Evolutionary conservation across 2,888 invertebrate genomes (phyloP).

Genomic region (Ariolimax columbianus): DNA sequence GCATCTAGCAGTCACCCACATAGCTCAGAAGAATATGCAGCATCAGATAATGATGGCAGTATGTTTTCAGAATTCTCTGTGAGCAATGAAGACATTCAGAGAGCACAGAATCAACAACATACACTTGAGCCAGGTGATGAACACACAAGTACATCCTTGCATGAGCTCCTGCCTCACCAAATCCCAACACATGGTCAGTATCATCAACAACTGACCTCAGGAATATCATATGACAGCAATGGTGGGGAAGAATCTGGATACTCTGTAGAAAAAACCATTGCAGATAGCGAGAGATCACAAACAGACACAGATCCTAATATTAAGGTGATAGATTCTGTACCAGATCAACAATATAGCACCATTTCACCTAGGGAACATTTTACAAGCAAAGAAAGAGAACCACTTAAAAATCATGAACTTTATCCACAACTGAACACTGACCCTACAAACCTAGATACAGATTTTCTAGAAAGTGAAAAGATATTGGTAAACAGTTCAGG

Average conservation of each 20-base stretch:
- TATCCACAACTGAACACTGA: not conserved
- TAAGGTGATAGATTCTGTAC: too few species aligned
- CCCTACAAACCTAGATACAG: not conserved
- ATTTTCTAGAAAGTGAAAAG: not conserved
- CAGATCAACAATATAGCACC: not conserved
- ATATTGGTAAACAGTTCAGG: not conserved
- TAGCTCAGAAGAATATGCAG: slow-evolving; percentile 71
- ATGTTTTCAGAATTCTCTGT: slow-evolving; percentile 70
- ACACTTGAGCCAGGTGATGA: not conserved
- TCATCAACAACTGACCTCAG: not conserved
- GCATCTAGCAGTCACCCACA: slow-evolving; percentile 47
- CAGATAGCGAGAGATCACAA: not conserved
- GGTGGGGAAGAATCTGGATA: not conserved
- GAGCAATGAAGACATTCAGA: slow-evolving; percentile 48
- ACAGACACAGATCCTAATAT: not conserved
- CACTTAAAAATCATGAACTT: not conserved
- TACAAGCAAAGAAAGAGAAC: not conserved
- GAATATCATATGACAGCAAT: not conserved
- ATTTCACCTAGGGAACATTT: not conserved
- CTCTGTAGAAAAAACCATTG: not conserved
- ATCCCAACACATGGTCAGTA: not conserved
- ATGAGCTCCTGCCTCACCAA: not conserved
- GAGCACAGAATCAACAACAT: not conserved
- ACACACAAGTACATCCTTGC: not conserved
- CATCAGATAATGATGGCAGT: slow-evolving; percentile 68